Evolutionary conservation across 2,797 vertebrate species (phyloP), one percentile per base, ranked within the genome.

Genomic region (Saxicola maurus): DNA sequence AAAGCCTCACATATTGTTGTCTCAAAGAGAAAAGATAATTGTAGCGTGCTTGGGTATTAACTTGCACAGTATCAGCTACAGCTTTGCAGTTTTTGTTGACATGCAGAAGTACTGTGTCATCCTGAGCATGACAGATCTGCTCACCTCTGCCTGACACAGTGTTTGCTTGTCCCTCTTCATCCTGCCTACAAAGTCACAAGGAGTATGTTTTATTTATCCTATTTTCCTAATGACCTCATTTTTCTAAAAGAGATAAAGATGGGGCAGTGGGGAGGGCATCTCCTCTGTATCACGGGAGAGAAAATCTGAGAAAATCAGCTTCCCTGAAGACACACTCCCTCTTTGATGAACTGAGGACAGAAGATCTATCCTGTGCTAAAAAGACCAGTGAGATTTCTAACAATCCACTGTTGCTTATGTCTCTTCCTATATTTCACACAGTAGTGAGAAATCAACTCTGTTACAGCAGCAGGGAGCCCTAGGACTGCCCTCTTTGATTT

Each of bases 21-120:
- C 77, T 78, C 64, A 89, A 81, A 93, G 62, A 30, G 72, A 68
- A 90, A 87, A n/a, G 43, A 68, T 87, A 75, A 75, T 48, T 64
- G 33, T 37, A 24, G 25, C 40, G 38, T 81, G 56, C n/a, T 74
- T 75, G 57, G 18, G 51, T 90, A 49, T 74, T 91, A 87, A 75
- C 84, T 87, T 62, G 76, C 62, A 31, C 35, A 27, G 3, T 78
- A 72, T 52, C 73, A 72, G 55, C 79, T 80, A 30, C 56, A 76
- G 71, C 68, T 91, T 67, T 82, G 61, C 69, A n/a, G 71, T 76
- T 73, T 37, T 57, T 48, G 49, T 40, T 91, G 87, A 62, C 45
- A 11, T 25, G 60, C 69, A 56, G 57, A 82, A 65, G 40, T 62
- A 60, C 33, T 23, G 48, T 42, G 49, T 81, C 80, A 62, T 52